Evolutionary conservation across 92 coral and sea anemone genomes (phyloP).

Genomic region (Isaurus tuberculatus): DNA sequence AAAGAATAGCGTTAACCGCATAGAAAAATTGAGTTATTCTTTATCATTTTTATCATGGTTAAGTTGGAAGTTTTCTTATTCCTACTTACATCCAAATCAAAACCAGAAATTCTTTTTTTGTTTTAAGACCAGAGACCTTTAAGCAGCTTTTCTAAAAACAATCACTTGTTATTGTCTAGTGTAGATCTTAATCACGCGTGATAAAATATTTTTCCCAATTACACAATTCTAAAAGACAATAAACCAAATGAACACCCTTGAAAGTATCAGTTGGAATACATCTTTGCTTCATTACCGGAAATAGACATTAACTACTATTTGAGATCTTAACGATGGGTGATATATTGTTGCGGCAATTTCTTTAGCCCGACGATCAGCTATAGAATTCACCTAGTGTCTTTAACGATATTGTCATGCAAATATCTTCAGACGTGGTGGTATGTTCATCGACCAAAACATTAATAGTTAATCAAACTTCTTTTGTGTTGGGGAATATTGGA

Average conservation of each 20-base stretch:
- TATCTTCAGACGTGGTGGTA: slow-evolving; percentile 40
- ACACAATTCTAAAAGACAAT: not conserved
- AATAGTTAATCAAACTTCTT: slow-evolving; percentile 33
- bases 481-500: slow-evolving; percentile 25
- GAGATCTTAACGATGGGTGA: not conserved
- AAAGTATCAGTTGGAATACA: not conserved
- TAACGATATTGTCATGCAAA: slow-evolving; percentile 44
- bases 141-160: not conserved
- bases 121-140: not conserved
- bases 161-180: not conserved
- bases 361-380: not conserved
- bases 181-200: not conserved
- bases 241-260: not conserved
- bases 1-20: not conserved
- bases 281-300: slow-evolving; percentile 23
- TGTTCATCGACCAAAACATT: slow-evolving; percentile 19
- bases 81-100: not conserved
- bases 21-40: not conserved
- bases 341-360: slow-evolving; percentile 9
- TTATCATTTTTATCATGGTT: not conserved
- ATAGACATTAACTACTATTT: slow-evolving; percentile 27
- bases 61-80: not conserved
- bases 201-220: not conserved
- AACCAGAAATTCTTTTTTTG: too few species aligned
- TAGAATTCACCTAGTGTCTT: slow-evolving; percentile 22